These are phyloP conservation scores for Aphyosemion australe DNA, from an alignment of 2,113 vertebrate genomes.

Conservation along the genomic window DNA sequence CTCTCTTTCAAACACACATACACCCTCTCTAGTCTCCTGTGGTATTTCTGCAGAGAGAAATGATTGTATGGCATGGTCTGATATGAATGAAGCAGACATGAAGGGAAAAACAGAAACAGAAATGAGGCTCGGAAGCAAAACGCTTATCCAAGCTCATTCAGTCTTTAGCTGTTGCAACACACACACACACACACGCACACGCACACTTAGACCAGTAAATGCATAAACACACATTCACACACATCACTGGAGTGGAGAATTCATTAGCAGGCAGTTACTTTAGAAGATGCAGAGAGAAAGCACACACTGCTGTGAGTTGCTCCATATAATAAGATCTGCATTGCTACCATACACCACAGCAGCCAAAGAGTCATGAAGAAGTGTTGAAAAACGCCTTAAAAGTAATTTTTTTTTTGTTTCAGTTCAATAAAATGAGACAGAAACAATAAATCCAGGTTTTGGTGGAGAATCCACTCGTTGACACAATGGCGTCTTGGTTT, in stretches of 20 bases:
- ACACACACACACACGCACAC: neutral
- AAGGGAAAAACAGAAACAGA: slow-evolving; percentile 49
- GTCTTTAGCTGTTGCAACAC: slow-evolving; percentile 48
- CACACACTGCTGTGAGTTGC: neutral
- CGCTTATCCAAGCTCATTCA: slow-evolving; percentile 65
- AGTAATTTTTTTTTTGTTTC: neutral
- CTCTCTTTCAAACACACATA: slow-evolving; percentile 1
- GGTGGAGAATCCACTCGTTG: neutral
- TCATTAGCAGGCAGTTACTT: slow-evolving; percentile 44
- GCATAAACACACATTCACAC: neutral
- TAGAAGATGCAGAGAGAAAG: slow-evolving; percentile 14
- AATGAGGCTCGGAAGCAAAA: slow-evolving; percentile 53
- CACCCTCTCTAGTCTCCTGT: neutral
- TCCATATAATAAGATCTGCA: slow-evolving; percentile 15
- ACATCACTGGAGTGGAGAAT: slow-evolving; percentile 28
- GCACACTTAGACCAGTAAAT: neutral
- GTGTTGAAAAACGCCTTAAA: neutral
- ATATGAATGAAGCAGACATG: slow-evolving; percentile 48
- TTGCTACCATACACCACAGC: neutral
- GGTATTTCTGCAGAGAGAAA: slow-evolving; percentile 48
- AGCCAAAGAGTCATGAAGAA: neutral
- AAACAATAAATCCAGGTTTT: too few species aligned
- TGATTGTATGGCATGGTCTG: slow-evolving; percentile 31
- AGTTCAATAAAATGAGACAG: too few species aligned
- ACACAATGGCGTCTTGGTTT: neutral